Base-by-base conservation (phyloP, 2,888 invertebrate genomes). In the Heliconius sara region DNA sequence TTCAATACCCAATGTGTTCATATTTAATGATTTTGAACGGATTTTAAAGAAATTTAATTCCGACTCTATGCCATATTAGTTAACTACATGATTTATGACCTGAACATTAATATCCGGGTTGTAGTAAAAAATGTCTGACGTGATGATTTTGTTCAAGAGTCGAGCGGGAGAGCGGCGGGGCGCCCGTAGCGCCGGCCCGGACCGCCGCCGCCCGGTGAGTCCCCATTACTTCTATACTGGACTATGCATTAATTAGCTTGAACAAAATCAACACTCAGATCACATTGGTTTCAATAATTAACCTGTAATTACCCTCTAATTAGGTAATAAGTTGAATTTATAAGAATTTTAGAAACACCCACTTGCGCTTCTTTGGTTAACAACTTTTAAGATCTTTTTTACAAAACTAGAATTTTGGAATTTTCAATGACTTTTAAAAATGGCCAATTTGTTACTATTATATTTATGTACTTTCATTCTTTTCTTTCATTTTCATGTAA, bases 91-190 rank as follows among this genome's bases (percentile, higher is more conserved):
- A 27, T 57, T 22, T 72, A 22, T 34, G 12, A 57, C 57, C 34
- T 57, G 34, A 34, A 60, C 60, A 34, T 27, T 65, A 43, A 65
- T 47, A 47, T 65, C 65, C 43, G 75, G 75, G 65, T 65, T 47
- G 65, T 63, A 63, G 65, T 65, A 27, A 63, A 71, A 52, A 60
- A 57, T 73, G 60, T 73, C 75, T 75, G 75, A 87, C 88, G 87
- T 91, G 90, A 89, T 92, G 89, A 91, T 94, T 95, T 95, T 95
- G 95, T 95, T 95, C 91, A 95, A 95, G 95, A 95, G 90, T 91
- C 94, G 91, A 89, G 94, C 91, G 87, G 91, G 80, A 87, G 90
- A 85, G 91, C 89, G 87, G 89, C 89, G 86, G 89, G 89, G 85
- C 90, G 88, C 85, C 93, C 92, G 88, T 93, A 94, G 94, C 93